Evolutionary conservation across 92 coral and sea anemone genomes (phyloP).

Genomic region (Palythoa grandis): DNA sequence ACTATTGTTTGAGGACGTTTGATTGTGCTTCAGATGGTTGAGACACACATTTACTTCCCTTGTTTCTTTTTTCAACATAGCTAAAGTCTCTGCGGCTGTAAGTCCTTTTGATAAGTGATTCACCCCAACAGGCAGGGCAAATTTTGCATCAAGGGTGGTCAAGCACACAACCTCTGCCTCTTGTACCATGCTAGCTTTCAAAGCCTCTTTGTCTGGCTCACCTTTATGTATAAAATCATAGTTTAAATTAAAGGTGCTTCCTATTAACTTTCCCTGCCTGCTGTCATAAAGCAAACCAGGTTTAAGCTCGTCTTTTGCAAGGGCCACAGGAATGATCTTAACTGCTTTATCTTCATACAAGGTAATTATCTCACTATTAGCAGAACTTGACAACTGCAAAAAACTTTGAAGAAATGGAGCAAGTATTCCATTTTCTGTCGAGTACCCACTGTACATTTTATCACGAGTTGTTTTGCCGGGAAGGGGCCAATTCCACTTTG

Average conservation of each 20-base stretch:
- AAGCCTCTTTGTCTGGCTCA: conserved; percentile 42
- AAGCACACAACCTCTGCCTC: conserved; percentile 5
- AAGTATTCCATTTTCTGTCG: conserved; percentile 67
- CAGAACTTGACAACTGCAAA: background rate
- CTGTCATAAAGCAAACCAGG: conserved; percentile 72
- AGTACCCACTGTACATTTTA: conserved; percentile 66
- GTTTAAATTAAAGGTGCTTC: conserved; percentile 31
- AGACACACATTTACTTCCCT: background rate
- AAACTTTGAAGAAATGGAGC: conserved; percentile 58
- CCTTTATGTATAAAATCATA: conserved; percentile 35
- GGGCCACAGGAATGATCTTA: conserved; percentile 68
- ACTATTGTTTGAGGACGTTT: too few relatives aligned
- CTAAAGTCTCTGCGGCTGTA: background rate
- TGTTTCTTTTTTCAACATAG: background rate
- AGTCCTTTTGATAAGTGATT: background rate
- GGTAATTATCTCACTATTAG: too few relatives aligned
- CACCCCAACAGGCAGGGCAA: background rate
- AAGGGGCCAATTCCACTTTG: conserved; percentile 35
- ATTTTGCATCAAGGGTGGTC: background rate
- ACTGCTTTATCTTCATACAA: conserved; percentile 58
- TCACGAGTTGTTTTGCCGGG: conserved; percentile 33
- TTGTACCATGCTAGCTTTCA: conserved; percentile 40
- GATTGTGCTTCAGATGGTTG: background rate
- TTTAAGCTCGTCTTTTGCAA: conserved; percentile 64
- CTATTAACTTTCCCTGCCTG: conserved; percentile 60